Evolutionary conservation across 2,797 vertebrate species (phyloP).

Genomic region (Sylvia borin): DNA sequence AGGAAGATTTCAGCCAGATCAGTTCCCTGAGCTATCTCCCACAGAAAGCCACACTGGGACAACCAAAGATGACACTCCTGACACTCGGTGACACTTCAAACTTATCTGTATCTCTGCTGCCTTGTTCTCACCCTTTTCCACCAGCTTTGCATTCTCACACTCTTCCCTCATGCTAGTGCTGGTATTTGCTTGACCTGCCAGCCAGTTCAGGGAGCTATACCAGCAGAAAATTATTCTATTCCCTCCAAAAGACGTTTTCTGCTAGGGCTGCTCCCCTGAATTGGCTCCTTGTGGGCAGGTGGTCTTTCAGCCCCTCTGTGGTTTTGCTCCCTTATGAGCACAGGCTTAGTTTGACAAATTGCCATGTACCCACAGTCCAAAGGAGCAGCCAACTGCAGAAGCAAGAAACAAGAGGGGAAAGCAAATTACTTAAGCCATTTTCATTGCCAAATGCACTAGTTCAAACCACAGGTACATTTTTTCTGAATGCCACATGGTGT

Average conservation of each 20-base stretch:
- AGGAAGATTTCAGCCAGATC: neutral
- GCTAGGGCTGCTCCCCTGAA: neutral
- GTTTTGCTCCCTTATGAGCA: neutral
- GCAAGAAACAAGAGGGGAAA: neutral
- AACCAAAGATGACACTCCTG: neutral
- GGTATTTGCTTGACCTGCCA: neutral
- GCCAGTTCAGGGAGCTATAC: neutral
- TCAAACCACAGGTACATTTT: constrained; percentile 21
- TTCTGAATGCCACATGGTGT: neutral
- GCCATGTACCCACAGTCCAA: neutral
- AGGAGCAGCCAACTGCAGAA: neutral
- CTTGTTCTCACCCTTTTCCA: neutral
- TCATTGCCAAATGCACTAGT: constrained; percentile 8
- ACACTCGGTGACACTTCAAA: neutral
- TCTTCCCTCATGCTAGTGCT: neutral
- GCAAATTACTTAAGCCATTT: constrained; percentile 10
- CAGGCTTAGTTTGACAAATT: neutral
- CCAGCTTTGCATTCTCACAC: neutral
- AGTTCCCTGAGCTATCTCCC: neutral
- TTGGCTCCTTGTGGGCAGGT: neutral
- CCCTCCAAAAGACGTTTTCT: neutral
- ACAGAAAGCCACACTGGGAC: neutral
- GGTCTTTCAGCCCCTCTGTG: neutral
- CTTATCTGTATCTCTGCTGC: neutral
- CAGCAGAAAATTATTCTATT: neutral